Evolutionary conservation across 2,888 invertebrate genomes (phyloP).

Genomic region (Meteorus colon): DNA sequence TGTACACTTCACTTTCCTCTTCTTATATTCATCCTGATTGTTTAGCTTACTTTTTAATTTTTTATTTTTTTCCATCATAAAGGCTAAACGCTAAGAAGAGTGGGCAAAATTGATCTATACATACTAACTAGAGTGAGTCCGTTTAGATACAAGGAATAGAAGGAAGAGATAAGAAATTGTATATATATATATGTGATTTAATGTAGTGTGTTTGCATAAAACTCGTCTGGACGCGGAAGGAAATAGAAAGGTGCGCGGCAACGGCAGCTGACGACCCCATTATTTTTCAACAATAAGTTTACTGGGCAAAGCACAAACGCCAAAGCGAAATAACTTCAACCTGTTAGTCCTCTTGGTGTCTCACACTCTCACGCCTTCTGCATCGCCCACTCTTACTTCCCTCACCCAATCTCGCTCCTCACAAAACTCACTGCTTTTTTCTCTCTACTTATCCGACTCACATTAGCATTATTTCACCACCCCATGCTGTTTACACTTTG

Average conservation of each 20-base stretch:
- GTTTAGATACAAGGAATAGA: background rate
- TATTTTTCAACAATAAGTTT: constrained; percentile 53
- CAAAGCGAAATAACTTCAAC: constrained; percentile 23
- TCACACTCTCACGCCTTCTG: background rate
- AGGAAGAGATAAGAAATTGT: background rate
- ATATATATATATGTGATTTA: constrained; percentile 25
- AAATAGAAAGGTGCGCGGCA: constrained; percentile 44
- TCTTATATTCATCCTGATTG: background rate
- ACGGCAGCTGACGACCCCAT: constrained; percentile 48
- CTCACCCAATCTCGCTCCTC: constrained; percentile 10
- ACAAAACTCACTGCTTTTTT: constrained; percentile 30
- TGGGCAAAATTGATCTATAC: too few relatives aligned
- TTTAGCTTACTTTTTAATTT: too few relatives aligned
- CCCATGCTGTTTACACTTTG: constrained; percentile 36
- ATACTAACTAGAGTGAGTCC: too few relatives aligned
- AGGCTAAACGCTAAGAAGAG: too few relatives aligned
- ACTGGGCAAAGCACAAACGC: constrained; percentile 49
- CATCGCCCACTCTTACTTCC: constrained; percentile 2
- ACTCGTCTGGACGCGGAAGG: constrained; percentile 38
- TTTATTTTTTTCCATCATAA: too few relatives aligned
- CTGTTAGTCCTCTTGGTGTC: background rate
- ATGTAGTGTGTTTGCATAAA: constrained; percentile 49
- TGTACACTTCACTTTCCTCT: background rate
- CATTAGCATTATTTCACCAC: constrained; percentile 50
- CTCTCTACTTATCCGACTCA: constrained; percentile 4